phyloP scores from a whole-genome alignment of 2,797 vertebrate species.

The Cyprinella venusta region DNA sequence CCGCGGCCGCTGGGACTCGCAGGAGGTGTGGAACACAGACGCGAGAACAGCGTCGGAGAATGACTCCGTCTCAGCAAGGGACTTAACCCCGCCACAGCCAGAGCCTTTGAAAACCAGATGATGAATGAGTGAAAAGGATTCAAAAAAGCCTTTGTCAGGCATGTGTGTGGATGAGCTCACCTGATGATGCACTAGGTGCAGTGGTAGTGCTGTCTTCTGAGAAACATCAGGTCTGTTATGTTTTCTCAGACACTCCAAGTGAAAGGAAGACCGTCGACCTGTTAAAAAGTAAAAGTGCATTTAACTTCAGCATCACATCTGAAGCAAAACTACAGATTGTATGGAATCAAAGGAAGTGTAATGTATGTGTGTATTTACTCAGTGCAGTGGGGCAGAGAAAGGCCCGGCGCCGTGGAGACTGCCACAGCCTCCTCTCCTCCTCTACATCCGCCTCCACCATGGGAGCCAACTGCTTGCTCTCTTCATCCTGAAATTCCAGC shows the following conservation, averaged over 20 bases:
- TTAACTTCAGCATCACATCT: not conserved
- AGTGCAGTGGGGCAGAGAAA: constrained; percentile 89
- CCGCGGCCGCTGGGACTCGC: constrained; percentile 78
- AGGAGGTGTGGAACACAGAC: constrained; percentile 87
- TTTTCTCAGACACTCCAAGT: constrained; percentile 94
- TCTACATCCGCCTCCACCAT: constrained; percentile 80
- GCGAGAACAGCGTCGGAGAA: constrained; percentile 86
- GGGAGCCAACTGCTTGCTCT: constrained; percentile 89
- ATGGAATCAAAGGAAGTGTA: not conserved
- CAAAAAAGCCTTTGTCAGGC: not conserved
- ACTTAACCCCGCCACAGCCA: constrained; percentile 93
- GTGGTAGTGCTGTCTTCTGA: constrained; percentile 91
- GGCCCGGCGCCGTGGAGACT: constrained; percentile 85
- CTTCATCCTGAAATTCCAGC: constrained; percentile 90
- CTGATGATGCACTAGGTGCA: constrained; percentile 97
- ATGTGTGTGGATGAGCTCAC: constrained; percentile 67
- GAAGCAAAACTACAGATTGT: not conserved
- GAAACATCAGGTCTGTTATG: constrained; percentile 88
- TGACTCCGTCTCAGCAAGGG: constrained; percentile 94
- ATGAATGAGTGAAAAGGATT: constrained; percentile 1
- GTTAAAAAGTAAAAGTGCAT: constrained; percentile 34
- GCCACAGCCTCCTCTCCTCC: constrained; percentile 78
- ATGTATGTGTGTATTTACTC: constrained; percentile 40
- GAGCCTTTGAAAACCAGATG: constrained; percentile 76
- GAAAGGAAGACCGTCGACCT: constrained; percentile 96